A percentile compares a stretch with the other conserved stretches of the same genome.
These are phyloP conservation scores for Xenops minutus DNA, from an alignment of 2,797 vertebrate genomes.

Conservation along the genomic window DNA sequence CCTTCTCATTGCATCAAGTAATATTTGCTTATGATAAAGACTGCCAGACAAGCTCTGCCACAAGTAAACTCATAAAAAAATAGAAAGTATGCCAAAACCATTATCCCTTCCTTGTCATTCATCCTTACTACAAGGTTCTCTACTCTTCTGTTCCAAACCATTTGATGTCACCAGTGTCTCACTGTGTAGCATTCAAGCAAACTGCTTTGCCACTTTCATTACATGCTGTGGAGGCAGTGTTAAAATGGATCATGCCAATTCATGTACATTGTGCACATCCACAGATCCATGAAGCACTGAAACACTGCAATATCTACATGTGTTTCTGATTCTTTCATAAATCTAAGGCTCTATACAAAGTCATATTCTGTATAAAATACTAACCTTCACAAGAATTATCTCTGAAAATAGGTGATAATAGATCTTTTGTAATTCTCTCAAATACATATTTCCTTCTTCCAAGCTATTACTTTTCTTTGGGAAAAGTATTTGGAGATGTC, in stretches of 20 bases:
- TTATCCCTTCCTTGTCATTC: neutral
- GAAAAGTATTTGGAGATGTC: neutral
- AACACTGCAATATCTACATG: neutral
- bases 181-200: neutral
- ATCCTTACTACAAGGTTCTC: neutral
- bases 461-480: neutral
- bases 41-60: rapidly evolving
- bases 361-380: neutral
- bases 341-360: neutral
- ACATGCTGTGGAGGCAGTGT: neutral
- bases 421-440: neutral
- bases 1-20: neutral
- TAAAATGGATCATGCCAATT: neutral
- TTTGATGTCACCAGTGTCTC: neutral
- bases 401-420: neutral
- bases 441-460: neutral
- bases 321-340: neutral
- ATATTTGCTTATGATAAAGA: neutral
- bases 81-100: neutral
- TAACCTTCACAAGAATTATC: neutral
- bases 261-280: neutral
- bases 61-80: neutral
- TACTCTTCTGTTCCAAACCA: neutral
- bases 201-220: neutral
- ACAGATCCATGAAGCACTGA: neutral